These are phyloP conservation scores for Mus caroli DNA, from an alignment of 2,797 vertebrate genomes.

Conservation along the genomic window DNA sequence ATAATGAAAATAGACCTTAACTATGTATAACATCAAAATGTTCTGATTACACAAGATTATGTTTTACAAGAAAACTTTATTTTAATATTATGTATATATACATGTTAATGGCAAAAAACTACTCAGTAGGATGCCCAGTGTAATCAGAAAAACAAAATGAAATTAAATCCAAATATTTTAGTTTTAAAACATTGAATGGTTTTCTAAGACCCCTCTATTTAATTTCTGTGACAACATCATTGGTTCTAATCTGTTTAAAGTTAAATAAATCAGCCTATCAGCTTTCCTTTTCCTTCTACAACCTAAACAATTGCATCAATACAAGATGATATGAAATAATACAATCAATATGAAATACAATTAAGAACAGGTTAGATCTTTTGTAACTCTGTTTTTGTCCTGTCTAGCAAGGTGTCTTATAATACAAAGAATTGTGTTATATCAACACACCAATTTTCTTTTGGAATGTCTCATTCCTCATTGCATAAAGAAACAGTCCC, in stretches of 20 bases:
- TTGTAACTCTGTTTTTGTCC: not conserved
- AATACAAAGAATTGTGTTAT: not conserved
- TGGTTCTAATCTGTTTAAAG: not conserved
- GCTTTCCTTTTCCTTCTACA: not conserved
- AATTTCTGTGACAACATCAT: not conserved
- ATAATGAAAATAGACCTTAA: not conserved
- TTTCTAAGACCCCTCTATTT: not conserved
- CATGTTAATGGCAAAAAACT: not conserved
- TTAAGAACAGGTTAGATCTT: not conserved
- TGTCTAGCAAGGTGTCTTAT: not conserved
- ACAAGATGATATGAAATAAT: not conserved
- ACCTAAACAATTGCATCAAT: not conserved
- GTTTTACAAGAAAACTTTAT: not conserved
- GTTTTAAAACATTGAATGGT: not conserved
- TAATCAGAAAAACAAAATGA: not conserved
- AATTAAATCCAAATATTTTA: not conserved
- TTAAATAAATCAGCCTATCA: not conserved
- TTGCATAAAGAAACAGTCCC: not conserved
- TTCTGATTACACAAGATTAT: not conserved
- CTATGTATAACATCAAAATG: not conserved
- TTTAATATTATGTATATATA: not conserved
- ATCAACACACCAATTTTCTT: not conserved
- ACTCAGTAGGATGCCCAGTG: not conserved
- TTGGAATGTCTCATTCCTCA: not conserved
- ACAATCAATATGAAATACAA: not conserved